These are phyloP conservation scores for Thalassarche chlororhynchos DNA, from an alignment of 2,113 vertebrate species.

Conservation along the genomic window DNA sequence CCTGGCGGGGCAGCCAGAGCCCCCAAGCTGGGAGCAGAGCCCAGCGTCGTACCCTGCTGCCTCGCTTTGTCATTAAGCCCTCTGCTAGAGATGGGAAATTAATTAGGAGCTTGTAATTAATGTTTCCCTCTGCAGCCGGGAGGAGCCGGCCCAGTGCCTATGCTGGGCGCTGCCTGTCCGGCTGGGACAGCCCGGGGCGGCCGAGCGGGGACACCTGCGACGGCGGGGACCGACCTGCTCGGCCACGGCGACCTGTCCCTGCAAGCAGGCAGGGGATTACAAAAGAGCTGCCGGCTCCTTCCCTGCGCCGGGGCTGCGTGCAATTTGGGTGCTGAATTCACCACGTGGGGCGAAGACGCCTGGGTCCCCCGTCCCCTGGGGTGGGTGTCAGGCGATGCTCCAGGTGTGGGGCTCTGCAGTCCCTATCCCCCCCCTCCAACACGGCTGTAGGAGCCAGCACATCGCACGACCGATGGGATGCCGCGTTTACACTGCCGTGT, in stretches of 20 bases:
- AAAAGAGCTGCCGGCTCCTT: not conserved
- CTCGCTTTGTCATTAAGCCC: not conserved
- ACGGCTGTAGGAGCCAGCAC: accelerated
- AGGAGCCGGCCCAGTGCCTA: not conserved
- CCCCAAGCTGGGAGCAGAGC: not conserved
- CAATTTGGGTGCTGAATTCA: accelerated
- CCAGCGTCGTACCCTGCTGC: not conserved
- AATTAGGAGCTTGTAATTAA: constrained; percentile 33
- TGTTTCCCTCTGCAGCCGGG: not conserved
- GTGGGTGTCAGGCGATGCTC: not conserved
- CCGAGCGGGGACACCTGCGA: accelerated
- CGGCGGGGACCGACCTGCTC: not conserved
- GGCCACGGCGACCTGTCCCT: not conserved
- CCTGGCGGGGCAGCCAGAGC: accelerated
- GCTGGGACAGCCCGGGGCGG: not conserved
- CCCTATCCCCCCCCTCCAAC: accelerated
- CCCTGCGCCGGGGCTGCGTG: not conserved
- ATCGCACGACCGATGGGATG: accelerated
- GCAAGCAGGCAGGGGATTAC: not conserved
- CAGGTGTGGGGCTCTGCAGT: not conserved
- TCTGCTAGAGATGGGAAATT: constrained; percentile 3
- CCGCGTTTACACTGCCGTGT: not conserved
- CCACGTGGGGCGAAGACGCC: accelerated
- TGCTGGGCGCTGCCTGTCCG: not conserved
- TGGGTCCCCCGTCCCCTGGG: accelerated